Conservation (phyloP, 2,113 vertebrate species). For the Xenopus borealis region DNA sequence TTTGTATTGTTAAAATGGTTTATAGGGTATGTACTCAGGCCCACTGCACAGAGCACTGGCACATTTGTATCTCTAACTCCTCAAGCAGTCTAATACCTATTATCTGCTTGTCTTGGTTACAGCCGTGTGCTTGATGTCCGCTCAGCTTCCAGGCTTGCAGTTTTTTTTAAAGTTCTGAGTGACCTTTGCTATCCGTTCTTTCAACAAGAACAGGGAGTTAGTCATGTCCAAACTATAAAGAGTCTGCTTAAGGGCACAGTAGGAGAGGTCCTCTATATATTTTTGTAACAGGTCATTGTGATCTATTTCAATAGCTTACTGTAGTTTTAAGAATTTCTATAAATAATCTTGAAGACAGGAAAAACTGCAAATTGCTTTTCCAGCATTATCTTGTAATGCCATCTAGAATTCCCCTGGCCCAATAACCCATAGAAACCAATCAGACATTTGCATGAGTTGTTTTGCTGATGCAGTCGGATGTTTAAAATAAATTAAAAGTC, state of each 20-base stretch:
- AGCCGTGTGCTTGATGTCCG: background rate
- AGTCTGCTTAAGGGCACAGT: background rate
- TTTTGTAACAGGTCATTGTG: too few species aligned
- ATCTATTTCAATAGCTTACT: too few species aligned
- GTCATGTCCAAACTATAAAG: constrained; percentile 9
- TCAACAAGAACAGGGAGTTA: background rate
- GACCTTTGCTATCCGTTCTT: constrained; percentile 1
- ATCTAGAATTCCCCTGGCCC: too few species aligned
- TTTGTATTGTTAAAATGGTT: constrained; percentile 10
- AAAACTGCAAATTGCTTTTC: too few species aligned
- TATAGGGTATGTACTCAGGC: background rate
- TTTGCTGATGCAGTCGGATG: too few species aligned
- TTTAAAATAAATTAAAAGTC: too few species aligned
- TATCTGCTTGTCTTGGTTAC: background rate
- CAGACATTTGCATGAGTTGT: too few species aligned
- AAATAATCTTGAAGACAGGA: too few species aligned
- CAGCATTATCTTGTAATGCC: too few species aligned
- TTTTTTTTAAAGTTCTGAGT: background rate
- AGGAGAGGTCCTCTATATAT: background rate
- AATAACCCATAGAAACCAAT: too few species aligned
- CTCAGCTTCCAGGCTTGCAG: background rate
- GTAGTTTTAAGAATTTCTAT: too few species aligned
- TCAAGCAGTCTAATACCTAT: constrained; percentile 9
- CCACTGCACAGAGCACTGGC: background rate
- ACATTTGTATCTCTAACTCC: background rate